These are phyloP conservation scores for Amphilophus citrinellus DNA, from an alignment of 2,113 vertebrate species.

Conservation along the genomic window DNA sequence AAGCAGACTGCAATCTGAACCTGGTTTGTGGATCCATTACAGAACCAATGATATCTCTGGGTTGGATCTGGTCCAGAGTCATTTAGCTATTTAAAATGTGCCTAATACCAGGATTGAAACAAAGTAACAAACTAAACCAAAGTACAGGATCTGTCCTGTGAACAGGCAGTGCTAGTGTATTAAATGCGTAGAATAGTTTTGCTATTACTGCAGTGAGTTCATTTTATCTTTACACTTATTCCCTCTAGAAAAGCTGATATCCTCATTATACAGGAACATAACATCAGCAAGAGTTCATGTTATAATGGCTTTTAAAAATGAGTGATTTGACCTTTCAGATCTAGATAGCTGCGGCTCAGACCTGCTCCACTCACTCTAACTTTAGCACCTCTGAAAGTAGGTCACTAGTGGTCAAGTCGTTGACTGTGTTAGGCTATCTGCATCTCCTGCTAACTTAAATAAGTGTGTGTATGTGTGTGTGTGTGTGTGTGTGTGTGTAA, in stretches of 20 bases:
- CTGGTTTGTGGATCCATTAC: not conserved
- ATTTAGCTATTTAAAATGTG: not conserved
- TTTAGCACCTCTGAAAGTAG: conserved; percentile 56
- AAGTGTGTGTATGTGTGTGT: not conserved
- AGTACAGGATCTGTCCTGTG: not conserved
- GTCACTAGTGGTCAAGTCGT: conserved; percentile 40
- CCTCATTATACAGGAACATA: not conserved
- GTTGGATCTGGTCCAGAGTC: not conserved
- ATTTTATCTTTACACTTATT: not conserved
- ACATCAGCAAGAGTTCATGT: not conserved
- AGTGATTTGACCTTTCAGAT: conserved; percentile 43
- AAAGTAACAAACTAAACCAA: not conserved
- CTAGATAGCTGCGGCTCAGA: not conserved
- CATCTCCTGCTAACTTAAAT: not conserved
- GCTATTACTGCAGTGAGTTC: not conserved
- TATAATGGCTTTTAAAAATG: not conserved
- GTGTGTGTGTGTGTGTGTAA: not conserved
- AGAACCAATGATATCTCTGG: not conserved
- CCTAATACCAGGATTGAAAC: not conserved
- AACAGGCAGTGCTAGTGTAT: no score
- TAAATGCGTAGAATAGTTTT: not conserved
- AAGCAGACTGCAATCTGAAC: not conserved
- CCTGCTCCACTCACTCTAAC: conserved; percentile 41
- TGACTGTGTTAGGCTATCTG: conserved; percentile 18
- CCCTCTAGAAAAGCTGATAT: not conserved